Percentiles rank a stretch among this genome's conserved stretches.
Evolutionary conservation across 2,113 vertebrate genomes (phyloP).

Genomic region (Chlorocebus sabaeus): DNA sequence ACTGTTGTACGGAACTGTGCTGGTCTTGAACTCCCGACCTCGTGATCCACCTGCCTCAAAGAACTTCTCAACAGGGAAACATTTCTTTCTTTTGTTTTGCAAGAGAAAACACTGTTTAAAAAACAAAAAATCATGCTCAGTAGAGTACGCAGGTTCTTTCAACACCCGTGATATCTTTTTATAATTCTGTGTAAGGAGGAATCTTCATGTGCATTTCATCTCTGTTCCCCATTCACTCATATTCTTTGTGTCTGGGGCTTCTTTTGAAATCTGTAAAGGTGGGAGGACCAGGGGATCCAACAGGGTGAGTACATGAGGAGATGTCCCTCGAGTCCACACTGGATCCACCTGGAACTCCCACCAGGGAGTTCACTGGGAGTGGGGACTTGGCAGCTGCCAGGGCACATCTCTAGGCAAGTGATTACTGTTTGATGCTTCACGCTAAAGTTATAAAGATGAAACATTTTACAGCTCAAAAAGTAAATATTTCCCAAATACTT

Average conservation of each 20-base stretch:
- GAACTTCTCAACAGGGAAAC: not conserved
- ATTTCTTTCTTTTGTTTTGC: not conserved
- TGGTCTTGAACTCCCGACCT: too few species aligned
- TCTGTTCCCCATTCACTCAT: not conserved
- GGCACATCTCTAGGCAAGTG: not conserved
- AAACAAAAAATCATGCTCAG: not conserved
- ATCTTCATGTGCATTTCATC: rapidly evolving
- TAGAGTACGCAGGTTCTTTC: not conserved
- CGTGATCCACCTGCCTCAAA: too few species aligned
- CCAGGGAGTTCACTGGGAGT: not conserved
- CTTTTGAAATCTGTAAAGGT: not conserved
- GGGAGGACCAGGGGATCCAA: not conserved
- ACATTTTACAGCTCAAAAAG: not conserved
- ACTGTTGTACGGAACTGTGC: not conserved
- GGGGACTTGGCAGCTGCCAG: not conserved
- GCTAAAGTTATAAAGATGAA: not conserved
- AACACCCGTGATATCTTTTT: not conserved
- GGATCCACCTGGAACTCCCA: not conserved
- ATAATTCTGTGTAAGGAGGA: not conserved
- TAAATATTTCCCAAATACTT: not conserved
- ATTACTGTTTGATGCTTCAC: not conserved
- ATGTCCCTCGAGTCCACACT: rapidly evolving
- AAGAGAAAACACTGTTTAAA: not conserved
- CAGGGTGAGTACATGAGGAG: not conserved
- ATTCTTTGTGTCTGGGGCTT: not conserved